A percentile compares a stretch with the other conserved stretches of the same genome.
These are phyloP conservation scores for Drosophila putrida DNA, from an alignment of 2,888 invertebrate genomes.

Conservation along the genomic window DNA sequence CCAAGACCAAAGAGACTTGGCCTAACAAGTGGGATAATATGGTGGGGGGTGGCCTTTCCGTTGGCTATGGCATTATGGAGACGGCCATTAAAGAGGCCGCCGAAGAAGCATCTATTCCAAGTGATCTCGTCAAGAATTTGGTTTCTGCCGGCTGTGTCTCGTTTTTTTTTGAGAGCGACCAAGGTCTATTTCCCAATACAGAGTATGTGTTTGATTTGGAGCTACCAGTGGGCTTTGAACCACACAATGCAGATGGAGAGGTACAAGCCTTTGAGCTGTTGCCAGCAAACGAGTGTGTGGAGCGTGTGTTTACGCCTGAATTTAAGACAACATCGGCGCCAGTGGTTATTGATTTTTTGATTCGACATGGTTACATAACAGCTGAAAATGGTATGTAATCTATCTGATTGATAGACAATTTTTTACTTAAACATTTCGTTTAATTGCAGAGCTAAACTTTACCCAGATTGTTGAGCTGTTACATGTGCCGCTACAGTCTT, in stretches of 20 bases:
- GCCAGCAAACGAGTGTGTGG: slow-evolving; percentile 93
- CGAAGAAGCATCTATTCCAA: slow-evolving; percentile 96
- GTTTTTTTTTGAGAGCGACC: slow-evolving; percentile 95
- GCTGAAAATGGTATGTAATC: slow-evolving; percentile 91
- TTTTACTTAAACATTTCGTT: background rate
- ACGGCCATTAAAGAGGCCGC: slow-evolving; percentile 97
- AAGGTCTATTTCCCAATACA: slow-evolving; percentile 97
- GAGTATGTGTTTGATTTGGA: slow-evolving; percentile 97
- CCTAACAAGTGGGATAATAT: slow-evolving; percentile 98
- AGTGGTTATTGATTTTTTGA: slow-evolving; percentile 95
- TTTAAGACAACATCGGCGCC: slow-evolving; percentile 98
- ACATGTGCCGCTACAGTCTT: slow-evolving; percentile 94
- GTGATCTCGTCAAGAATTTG: slow-evolving; percentile 89
- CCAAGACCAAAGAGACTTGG: slow-evolving; percentile 97
- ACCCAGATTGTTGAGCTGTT: slow-evolving; percentile 93
- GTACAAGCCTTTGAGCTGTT: slow-evolving; percentile 96
- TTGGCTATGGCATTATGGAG: slow-evolving; percentile 94
- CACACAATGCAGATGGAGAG: slow-evolving; percentile 97
- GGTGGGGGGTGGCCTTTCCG: slow-evolving; percentile 96
- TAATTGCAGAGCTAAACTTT: slow-evolving; percentile 90
- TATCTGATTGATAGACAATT: background rate
- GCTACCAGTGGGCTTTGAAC: slow-evolving; percentile 94
- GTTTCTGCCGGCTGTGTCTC: slow-evolving; percentile 86
- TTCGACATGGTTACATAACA: slow-evolving; percentile 95
- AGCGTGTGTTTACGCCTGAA: slow-evolving; percentile 92